Percentiles rank a stretch among this genome's conserved stretches.
These are phyloP conservation scores for Doryteuthis pealeii DNA, from an alignment of 1,140 invertebrate species.

Conservation along the genomic window DNA sequence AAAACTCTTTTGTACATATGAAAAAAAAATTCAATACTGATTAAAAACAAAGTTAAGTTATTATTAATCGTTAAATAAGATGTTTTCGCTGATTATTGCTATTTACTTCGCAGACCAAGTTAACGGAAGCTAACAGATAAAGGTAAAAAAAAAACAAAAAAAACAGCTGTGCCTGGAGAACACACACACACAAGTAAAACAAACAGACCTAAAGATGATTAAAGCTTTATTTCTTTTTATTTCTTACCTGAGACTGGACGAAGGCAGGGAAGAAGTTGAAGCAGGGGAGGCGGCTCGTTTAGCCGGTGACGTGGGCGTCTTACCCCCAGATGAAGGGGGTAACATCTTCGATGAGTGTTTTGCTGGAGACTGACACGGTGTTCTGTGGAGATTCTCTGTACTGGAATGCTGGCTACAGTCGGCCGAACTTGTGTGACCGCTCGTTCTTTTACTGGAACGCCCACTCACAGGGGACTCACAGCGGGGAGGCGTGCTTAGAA, in stretches of 20 bases:
- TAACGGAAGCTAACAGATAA: no score
- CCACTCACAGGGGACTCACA: neutral
- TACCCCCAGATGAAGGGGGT: neutral
- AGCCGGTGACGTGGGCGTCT: neutral
- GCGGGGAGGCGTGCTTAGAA: neutral
- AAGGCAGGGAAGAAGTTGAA: neutral
- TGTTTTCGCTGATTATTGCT: no score
- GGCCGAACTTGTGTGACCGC: neutral
- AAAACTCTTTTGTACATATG: no score
- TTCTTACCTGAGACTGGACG: conserved; percentile 2
- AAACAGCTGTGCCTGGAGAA: no score
- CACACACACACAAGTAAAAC: no score
- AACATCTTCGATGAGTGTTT: neutral
- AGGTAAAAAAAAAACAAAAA: no score
- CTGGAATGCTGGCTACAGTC: neutral
- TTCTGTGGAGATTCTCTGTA: neutral
- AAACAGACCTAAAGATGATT: no score
- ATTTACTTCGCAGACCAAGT: no score
- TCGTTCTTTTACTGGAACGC: neutral
- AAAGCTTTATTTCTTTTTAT: no score
- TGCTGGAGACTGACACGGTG: neutral
- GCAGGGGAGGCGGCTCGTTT: neutral
- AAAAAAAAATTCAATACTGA: no score
- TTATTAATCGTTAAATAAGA: no score
- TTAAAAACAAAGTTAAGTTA: no score